Conservation (phyloP, 2,888 invertebrate genomes). For the Tipula unca region DNA sequence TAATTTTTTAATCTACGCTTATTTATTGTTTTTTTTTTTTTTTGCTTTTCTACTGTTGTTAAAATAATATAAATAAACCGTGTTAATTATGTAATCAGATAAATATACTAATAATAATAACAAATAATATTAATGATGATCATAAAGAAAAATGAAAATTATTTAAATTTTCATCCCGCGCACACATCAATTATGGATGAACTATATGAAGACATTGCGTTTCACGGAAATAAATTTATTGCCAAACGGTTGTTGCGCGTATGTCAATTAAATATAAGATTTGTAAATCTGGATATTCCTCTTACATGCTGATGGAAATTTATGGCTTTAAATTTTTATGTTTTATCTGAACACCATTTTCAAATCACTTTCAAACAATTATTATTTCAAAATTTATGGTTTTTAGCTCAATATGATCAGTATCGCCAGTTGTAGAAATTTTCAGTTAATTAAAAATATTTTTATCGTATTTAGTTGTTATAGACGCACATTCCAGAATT, state of each 20-base stretch:
- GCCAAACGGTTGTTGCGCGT: background rate
- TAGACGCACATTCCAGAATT: background rate
- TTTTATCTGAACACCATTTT: background rate
- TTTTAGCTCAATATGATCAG: background rate
- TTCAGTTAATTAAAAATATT: background rate
- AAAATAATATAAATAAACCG: background rate
- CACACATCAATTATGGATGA: background rate
- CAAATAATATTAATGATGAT: background rate
- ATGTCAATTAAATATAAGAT: background rate
- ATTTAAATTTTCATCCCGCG: background rate
- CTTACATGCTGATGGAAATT: background rate
- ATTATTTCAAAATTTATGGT: background rate
- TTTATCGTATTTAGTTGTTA: background rate
- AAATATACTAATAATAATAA: background rate
- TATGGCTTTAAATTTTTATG: background rate
- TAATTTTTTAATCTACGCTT: background rate
- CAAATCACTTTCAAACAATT: background rate
- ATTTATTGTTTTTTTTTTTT: background rate
- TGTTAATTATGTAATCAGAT: background rate
- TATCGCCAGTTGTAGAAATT: background rate
- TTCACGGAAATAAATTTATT: background rate
- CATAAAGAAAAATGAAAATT: background rate
- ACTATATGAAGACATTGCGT: background rate
- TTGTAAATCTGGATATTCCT: background rate
- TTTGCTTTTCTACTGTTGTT: background rate